These are phyloP conservation scores for Sula dactylatra DNA, from an alignment of 2,113 vertebrate species.

Conservation along the genomic window DNA sequence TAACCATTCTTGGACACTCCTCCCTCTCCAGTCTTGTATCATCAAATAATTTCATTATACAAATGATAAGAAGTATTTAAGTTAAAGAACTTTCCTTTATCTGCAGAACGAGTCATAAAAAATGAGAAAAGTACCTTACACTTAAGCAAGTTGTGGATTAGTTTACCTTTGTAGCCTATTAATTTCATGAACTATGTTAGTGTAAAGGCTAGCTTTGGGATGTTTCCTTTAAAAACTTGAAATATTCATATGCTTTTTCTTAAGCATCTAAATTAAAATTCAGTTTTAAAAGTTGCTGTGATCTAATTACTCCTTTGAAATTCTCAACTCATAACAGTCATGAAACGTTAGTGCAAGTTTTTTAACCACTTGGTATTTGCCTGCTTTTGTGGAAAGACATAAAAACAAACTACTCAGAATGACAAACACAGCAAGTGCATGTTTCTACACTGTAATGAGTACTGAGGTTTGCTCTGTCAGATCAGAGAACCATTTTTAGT, in stretches of 20 bases:
- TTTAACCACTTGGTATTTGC: neutral
- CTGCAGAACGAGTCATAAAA: neutral
- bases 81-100: neutral
- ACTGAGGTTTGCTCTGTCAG: neutral
- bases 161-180: neutral
- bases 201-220: neutral
- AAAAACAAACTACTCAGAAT: neutral
- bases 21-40: neutral
- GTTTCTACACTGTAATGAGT: neutral
- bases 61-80: neutral
- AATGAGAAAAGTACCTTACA: neutral
- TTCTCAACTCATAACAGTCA: neutral
- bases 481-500: neutral
- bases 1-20: neutral
- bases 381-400: neutral
- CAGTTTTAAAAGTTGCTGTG: neutral
- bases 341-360: neutral
- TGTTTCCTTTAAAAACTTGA: neutral
- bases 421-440: neutral
- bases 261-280: neutral
- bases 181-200: neutral
- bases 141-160: too few relatives aligned
- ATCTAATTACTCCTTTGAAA: neutral
- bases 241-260: neutral
- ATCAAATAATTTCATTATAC: neutral